phyloP scores from a whole-genome alignment of 2,113 vertebrate species.

The Ciconia boyciana region DNA sequence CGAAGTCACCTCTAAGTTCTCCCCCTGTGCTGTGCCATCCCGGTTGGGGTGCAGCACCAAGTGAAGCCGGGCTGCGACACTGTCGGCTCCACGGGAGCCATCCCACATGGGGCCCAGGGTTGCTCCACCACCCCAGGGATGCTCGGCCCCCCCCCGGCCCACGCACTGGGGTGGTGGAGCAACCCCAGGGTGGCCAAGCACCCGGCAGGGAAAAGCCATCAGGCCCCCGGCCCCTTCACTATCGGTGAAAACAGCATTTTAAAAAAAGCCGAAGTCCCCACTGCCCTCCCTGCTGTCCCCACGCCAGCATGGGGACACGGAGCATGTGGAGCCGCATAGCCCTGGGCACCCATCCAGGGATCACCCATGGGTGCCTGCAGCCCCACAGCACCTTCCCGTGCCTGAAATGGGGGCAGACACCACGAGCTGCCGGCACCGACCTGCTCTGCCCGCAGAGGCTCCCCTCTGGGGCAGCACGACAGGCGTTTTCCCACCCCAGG shows the following conservation, averaged over 20 bases:
- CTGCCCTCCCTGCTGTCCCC: neutral
- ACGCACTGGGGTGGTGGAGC: neutral
- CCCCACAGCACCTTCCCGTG: neutral
- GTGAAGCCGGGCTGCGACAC: rapidly evolving
- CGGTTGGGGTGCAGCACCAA: rapidly evolving
- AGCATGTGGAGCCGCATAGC: neutral
- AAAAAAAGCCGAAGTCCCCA: neutral
- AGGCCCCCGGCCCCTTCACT: neutral
- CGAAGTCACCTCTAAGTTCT: neutral
- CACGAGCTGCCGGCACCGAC: neutral
- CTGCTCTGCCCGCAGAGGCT: neutral
- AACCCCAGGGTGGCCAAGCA: neutral
- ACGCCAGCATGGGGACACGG: rapidly evolving
- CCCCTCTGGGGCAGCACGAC: neutral
- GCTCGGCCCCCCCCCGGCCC: neutral
- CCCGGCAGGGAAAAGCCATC: neutral
- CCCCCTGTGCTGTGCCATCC: neutral
- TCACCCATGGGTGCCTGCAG: neutral
- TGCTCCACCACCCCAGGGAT: neutral
- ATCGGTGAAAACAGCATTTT: neutral
- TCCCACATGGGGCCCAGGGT: neutral
- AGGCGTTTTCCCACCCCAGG: no score
- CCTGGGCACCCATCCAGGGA: neutral
- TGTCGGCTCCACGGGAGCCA: rapidly evolving
- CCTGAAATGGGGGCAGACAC: neutral